phyloP scores from a whole-genome alignment of 2,113 vertebrate species.

The Centropus unirufus region DNA sequence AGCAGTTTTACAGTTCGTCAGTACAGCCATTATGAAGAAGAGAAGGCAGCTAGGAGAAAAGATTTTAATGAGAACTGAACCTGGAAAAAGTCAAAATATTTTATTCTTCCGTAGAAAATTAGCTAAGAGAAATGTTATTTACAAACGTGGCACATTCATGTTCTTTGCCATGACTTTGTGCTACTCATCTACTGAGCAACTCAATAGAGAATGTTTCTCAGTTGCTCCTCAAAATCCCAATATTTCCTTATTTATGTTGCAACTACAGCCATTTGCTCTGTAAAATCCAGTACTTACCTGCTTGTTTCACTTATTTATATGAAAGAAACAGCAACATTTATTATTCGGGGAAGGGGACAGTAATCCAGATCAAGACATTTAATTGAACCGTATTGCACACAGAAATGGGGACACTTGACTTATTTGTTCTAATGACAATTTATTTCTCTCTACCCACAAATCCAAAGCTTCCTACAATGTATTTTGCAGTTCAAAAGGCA shows the following conservation, averaged over 20 bases:
- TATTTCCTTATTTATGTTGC: background rate
- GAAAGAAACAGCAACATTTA: background rate
- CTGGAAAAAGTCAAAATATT: background rate
- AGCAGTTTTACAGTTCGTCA: background rate
- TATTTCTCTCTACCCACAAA: background rate
- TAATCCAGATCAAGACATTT: background rate
- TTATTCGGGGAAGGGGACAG: background rate
- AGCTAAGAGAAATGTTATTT: background rate
- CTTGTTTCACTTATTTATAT: background rate
- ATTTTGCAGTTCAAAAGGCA: background rate
- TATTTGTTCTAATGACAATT: background rate
- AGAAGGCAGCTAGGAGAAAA: background rate
- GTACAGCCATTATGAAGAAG: background rate
- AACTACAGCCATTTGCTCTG: background rate
- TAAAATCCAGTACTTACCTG: background rate
- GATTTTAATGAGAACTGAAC: background rate
- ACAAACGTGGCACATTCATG: background rate
- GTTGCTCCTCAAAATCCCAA: background rate
- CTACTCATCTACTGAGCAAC: background rate
- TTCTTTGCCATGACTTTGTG: background rate
- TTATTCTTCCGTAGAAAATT: background rate
- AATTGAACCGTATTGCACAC: background rate
- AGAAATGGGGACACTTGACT: fast-evolving
- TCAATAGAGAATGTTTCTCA: background rate
- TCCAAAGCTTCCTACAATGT: background rate